Percentiles rank a stretch among this genome's conserved stretches.
phyloP scores from a whole-genome alignment of 2,113 vertebrate species.

The Stictonetta naevosa region DNA sequence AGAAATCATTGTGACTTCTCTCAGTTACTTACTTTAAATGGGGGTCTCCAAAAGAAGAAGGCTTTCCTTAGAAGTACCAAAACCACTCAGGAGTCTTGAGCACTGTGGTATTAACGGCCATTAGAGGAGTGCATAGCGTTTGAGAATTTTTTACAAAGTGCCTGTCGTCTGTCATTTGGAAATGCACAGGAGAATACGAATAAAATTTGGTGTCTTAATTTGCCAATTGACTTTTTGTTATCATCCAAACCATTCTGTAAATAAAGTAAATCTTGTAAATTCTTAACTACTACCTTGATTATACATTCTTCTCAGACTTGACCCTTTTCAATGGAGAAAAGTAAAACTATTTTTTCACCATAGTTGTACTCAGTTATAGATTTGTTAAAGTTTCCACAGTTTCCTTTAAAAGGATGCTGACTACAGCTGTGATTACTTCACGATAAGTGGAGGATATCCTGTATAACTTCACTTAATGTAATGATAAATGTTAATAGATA shows the following conservation, averaged over 20 bases:
- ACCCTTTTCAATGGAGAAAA: neutral
- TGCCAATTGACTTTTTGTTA: neutral
- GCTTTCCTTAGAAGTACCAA: neutral
- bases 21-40: neutral
- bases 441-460: neutral
- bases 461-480: neutral
- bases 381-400: neutral
- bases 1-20: neutral
- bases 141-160: neutral
- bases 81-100: neutral
- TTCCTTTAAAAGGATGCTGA: neutral
- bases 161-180: neutral
- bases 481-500: neutral
- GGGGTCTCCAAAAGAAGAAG: neutral
- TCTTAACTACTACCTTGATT: neutral
- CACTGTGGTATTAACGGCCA: neutral
- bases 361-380: neutral
- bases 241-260: neutral
- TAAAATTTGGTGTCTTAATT: neutral
- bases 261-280: neutral
- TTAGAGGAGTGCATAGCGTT: neutral
- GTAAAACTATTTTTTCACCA: neutral
- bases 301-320: rapidly evolving
- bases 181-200: neutral
- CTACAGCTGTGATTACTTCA: neutral